Percentiles rank a stretch among this genome's conserved stretches.
Conservation (phyloP, 2,888 invertebrate species). For the Conops quadrifasciatus region DNA sequence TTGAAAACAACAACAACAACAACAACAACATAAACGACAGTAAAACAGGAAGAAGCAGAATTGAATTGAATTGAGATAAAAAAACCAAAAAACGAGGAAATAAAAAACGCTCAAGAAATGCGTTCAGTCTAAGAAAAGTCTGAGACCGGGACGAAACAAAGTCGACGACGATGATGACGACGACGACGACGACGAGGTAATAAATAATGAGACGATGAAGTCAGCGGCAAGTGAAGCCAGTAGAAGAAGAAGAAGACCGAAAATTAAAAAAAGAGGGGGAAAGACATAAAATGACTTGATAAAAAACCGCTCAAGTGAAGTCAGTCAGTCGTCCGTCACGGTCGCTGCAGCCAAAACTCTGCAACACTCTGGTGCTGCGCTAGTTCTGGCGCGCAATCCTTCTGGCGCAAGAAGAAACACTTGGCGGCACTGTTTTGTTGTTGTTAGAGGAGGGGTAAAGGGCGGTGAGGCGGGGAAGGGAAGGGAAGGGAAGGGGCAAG, state of each 20-base stretch:
- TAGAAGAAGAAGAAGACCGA: not conserved
- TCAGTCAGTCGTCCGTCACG: not conserved
- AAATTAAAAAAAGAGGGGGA: not conserved
- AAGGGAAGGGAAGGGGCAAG: too few species aligned
- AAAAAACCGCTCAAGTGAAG: not conserved
- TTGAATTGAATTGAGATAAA: too few species aligned
- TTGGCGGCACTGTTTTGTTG: too few species aligned
- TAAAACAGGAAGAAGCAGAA: not conserved
- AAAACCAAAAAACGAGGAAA: not conserved
- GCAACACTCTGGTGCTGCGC: too few species aligned
- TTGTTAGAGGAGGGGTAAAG: too few species aligned
- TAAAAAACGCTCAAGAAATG: not conserved
- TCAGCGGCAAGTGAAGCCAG: not conserved
- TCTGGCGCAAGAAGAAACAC: too few species aligned
- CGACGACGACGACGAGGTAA: too few species aligned
- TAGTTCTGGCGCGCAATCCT: too few species aligned
- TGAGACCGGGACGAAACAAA: too few species aligned
- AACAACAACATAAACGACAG: constrained; percentile 1
- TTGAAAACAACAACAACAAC: constrained; percentile 5
- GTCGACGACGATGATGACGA: too few species aligned
- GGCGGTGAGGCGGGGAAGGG: too few species aligned
- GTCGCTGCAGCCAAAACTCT: not conserved
- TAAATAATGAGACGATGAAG: too few species aligned
- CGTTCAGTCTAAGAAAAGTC: not conserved
- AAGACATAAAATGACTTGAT: not conserved